These are phyloP conservation scores for Bruchidius siliquastri DNA, from an alignment of 2,888 invertebrate species.

Conservation along the genomic window DNA sequence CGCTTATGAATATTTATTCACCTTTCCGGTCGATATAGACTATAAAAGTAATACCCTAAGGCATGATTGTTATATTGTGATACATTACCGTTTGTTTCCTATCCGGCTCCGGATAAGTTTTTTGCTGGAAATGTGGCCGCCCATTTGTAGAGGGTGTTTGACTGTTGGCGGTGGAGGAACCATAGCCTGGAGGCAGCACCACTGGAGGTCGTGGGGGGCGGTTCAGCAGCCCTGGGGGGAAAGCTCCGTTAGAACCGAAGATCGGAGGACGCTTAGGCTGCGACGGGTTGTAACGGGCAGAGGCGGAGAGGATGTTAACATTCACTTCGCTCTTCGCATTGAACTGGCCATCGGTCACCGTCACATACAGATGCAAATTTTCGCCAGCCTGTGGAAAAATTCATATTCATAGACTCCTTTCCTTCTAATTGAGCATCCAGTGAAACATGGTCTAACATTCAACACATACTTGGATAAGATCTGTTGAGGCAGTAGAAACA, in stretches of 20 bases:
- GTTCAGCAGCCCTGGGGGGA: not conserved
- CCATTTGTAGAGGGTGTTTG: not conserved
- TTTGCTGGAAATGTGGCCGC: conserved; percentile 25
- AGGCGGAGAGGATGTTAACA: conserved; percentile 55
- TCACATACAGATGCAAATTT: conserved; percentile 63
- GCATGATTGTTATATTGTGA: no score
- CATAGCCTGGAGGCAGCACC: not conserved
- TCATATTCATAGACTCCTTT: not conserved
- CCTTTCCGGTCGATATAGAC: no score
- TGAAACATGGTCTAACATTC: no score
- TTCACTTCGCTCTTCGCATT: conserved; percentile 65
- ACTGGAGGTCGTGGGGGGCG: not conserved
- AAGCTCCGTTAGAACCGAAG: not conserved
- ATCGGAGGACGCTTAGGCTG: conserved; percentile 9
- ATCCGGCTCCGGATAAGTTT: conserved; percentile 14
- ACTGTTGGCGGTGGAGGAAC: not conserved
- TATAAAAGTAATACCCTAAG: no score
- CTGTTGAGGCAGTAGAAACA: no score
- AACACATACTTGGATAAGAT: conserved; percentile 27
- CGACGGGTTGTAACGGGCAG: conserved; percentile 23
- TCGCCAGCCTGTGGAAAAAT: conserved; percentile 55
- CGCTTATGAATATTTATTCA: no score
- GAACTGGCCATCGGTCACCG: conserved; percentile 61
- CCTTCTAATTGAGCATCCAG: no score
- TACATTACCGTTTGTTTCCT: conserved; percentile 10